phyloP scores from a whole-genome alignment of 2,888 invertebrate genomes.

The Hipparchia semele region DNA sequence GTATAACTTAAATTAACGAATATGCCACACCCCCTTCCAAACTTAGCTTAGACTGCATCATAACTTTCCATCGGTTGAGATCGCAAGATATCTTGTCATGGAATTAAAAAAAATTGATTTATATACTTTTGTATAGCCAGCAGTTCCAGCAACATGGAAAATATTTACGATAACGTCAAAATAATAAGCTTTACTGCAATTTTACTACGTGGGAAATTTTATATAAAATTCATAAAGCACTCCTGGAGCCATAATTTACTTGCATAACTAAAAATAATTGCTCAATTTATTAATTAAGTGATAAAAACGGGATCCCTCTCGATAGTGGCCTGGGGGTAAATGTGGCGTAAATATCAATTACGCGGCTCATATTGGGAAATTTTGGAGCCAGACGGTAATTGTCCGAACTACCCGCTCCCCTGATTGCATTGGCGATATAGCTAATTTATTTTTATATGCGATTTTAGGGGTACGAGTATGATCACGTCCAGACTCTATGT shows the following conservation, averaged over 20 bases:
- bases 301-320: slow-evolving; percentile 58
- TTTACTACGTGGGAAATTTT: slow-evolving; percentile 2
- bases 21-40: too few relatives aligned
- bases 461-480: slow-evolving; percentile 36
- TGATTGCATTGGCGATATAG: slow-evolving; percentile 65
- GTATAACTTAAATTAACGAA: too few relatives aligned
- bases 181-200: neutral
- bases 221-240: slow-evolving; percentile 24
- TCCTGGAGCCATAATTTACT: slow-evolving; percentile 27
- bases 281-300: slow-evolving; percentile 55
- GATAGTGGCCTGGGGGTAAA: slow-evolving; percentile 58
- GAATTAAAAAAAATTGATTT: too few relatives aligned
- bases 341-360: slow-evolving; percentile 79
- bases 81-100: too few relatives aligned
- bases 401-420: slow-evolving; percentile 49
- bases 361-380: slow-evolving; percentile 63
- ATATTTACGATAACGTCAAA: neutral
- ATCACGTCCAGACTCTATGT: slow-evolving; percentile 13
- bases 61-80: too few relatives aligned
- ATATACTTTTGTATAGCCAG: neutral
- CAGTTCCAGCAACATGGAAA: neutral
- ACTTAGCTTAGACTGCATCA: too few relatives aligned
- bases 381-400: slow-evolving; percentile 67
- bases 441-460: slow-evolving; percentile 74
- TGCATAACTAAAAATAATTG: slow-evolving; percentile 36